Percentiles rank a stretch among this genome's conserved stretches.
phyloP scores from a whole-genome alignment of 2,113 vertebrate species.

The Burhinus oedicnemus region DNA sequence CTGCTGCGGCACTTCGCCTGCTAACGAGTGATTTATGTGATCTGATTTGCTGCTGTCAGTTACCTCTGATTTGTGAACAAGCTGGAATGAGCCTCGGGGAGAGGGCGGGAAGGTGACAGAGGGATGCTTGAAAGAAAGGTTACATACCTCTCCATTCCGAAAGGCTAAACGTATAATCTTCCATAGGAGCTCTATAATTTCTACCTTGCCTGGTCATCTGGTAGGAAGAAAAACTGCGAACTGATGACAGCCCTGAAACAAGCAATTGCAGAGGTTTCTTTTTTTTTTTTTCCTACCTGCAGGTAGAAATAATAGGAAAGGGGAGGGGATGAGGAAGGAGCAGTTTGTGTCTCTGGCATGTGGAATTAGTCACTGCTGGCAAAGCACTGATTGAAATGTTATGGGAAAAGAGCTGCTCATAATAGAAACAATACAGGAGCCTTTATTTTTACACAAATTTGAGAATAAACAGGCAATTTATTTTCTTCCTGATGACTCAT shows the following conservation, averaged over 20 bases:
- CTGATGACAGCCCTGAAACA: slow-evolving; percentile 43
- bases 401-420: fast-evolving
- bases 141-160: neutral
- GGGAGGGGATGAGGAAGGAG: neutral
- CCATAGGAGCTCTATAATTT: slow-evolving; percentile 5
- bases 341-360: neutral
- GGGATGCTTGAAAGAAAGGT: slow-evolving; percentile 17
- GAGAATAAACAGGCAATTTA: neutral
- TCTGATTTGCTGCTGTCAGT: slow-evolving; percentile 49
- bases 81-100: slow-evolving; percentile 63
- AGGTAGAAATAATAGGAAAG: neutral
- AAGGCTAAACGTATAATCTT: neutral
- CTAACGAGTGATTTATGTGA: slow-evolving; percentile 18
- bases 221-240: slow-evolving; percentile 36
- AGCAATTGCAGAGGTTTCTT: neutral
- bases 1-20: neutral
- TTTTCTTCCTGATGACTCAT: neutral
- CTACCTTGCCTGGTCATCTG: neutral
- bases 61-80: slow-evolving; percentile 57
- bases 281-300: neutral
- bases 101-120: neutral
- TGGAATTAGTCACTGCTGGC: neutral
- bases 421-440: neutral
- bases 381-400: neutral
- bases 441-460: neutral